Evolutionary conservation across 2,797 vertebrate genomes (phyloP).

Genomic region (Chiropotes sagulatus): DNA sequence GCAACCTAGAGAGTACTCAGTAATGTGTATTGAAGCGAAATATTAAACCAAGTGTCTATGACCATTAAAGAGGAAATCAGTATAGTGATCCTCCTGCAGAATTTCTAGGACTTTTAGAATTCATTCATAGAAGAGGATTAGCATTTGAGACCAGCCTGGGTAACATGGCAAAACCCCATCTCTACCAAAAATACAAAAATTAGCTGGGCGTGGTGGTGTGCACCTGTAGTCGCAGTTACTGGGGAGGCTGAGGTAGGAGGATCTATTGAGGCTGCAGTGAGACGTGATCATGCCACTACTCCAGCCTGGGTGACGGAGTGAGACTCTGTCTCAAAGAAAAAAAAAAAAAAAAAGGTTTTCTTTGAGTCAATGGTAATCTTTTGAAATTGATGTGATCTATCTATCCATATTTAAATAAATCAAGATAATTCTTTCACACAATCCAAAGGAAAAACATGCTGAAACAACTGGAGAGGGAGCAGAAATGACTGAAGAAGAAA

Average conservation of each 20-base stretch:
- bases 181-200: neutral
- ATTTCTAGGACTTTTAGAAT: constrained; percentile 3
- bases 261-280: neutral
- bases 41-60: neutral
- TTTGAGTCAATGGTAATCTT: neutral
- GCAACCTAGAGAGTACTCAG: neutral
- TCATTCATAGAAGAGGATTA: neutral
- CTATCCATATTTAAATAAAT: neutral
- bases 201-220: neutral
- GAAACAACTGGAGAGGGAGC: neutral
- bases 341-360: neutral
- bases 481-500: neutral
- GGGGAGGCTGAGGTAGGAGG: neutral
- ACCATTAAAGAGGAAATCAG: neutral
- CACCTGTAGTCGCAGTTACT: neutral
- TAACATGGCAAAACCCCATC: neutral
- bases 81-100: neutral
- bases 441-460: neutral
- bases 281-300: neutral
- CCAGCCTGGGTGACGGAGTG: neutral
- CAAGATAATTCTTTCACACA: neutral
- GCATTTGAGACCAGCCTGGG: neutral
- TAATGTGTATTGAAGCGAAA: neutral
- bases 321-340: neutral
- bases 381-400: neutral